Conservation (phyloP, 2,113 vertebrate species). For the Castor canadensis region DNA sequence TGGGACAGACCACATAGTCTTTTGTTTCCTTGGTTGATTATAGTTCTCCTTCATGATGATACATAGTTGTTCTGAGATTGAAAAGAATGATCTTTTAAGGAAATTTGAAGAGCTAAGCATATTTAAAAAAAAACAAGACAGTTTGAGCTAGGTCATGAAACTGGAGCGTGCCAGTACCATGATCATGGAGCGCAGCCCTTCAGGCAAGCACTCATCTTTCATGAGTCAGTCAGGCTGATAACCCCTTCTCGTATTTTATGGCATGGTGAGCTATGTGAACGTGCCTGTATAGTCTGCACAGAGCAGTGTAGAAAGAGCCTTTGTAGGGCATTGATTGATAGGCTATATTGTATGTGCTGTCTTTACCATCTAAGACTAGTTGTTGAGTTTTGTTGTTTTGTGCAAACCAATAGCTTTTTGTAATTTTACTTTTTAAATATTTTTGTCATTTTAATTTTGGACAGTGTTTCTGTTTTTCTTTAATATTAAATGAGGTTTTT, state of each 20-base stretch:
- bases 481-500: not conserved
- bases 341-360: not conserved
- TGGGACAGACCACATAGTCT: not conserved
- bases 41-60: not conserved
- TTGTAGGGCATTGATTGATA: not conserved
- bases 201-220: not conserved
- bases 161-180: not conserved
- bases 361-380: not conserved
- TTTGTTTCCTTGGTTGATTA: not conserved
- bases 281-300: not conserved
- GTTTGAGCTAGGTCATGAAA: not conserved
- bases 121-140: not conserved
- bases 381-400: not conserved
- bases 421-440: not conserved
- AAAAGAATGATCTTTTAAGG: not conserved
- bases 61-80: not conserved
- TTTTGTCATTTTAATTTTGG: slow-evolving; percentile 5
- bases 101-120: not conserved
- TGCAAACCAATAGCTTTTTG: not conserved
- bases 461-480: not conserved
- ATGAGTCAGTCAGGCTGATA: not conserved
- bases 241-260: not conserved
- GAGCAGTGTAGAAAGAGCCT: not conserved
- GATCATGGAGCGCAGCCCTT: too few species aligned
- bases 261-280: not conserved